Evolutionary conservation across 1,140 invertebrate species (phyloP), one percentile per base, ranked within the genome.

Genomic region (Drosophila nasuta): DNA sequence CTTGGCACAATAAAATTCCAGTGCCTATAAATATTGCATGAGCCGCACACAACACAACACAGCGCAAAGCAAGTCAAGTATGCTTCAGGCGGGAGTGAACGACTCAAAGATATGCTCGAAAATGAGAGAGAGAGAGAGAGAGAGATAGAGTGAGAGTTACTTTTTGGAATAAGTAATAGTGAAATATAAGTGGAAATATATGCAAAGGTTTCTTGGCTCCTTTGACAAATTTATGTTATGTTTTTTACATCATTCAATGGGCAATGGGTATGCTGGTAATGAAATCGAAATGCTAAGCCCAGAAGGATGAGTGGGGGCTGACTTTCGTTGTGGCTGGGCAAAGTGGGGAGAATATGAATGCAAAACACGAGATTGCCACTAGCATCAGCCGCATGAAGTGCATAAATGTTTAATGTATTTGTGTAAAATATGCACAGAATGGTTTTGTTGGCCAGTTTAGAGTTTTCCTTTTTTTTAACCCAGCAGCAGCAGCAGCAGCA

Each of bases 1-100:
- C 30, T 51, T 17, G 57, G 33, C 72, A 70, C 33, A 71, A 71
- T 71, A 59, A 70, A 75, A 71, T 69, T 46, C 60, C 73, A 65
- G n/a, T 41, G 73, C 52, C 60, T 72, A 75, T 75, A 75, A 75
- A 75, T 75, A 72, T 75, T 75, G 60, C 30, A 75, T 75, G 73
- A 75, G 52, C 51, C 25, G 13, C 25, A 11, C 20, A 25, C 35
- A 38, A 10, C 35, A 38, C 35, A 38, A 10, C 20, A 13, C 58
- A 28, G 48, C 11, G n/a, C 3, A 38, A 52, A 62, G 13, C 46
- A 33, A 28, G 48, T 52, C 25, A 30, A 8, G 20, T 25, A 15
- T 35, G n/a, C 20, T 8, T 5, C 5, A n/a, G n/a, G 11, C 17
- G 15, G 7, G 15, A 17, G 7, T 13, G 48, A 4, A n/a, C 15